phyloP scores from a whole-genome alignment of 2,113 vertebrate genomes.

The Mystacornis crossleyi region DNA sequence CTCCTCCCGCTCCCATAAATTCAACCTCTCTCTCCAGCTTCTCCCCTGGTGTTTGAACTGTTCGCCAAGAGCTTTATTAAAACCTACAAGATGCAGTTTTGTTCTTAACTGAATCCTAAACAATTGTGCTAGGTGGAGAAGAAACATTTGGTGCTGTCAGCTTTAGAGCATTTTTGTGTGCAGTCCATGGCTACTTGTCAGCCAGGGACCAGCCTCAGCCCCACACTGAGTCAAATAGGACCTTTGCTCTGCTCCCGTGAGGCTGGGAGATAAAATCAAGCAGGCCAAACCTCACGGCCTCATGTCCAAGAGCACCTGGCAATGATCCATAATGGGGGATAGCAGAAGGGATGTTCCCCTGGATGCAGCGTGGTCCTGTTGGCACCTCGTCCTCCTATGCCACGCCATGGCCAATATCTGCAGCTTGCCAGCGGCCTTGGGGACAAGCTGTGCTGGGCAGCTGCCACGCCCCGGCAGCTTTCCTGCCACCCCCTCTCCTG shows the following conservation, averaged over 20 bases:
- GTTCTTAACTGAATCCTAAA: constrained; percentile 21
- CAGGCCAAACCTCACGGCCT: neutral
- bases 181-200: constrained; percentile 8
- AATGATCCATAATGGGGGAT: fast-evolving
- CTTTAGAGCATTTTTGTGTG: constrained; percentile 39
- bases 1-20: constrained; percentile 37
- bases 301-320: neutral
- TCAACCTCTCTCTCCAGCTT: neutral
- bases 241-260: neutral
- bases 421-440: neutral
- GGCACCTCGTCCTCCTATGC: neutral
- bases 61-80: constrained; percentile 52
- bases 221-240: neutral
- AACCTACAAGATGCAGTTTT: constrained; percentile 46
- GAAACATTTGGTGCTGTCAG: constrained; percentile 53
- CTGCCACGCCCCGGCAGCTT: neutral
- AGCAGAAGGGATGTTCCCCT: neutral
- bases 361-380: fast-evolving
- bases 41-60: constrained; percentile 23
- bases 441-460: neutral
- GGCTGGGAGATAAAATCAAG: neutral
- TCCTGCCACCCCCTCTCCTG: neutral
- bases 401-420: neutral
- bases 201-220: neutral
- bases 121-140: constrained; percentile 26